These are phyloP conservation scores for Rhynchophorus ferrugineus DNA, from an alignment of 1,140 invertebrate species.

Conservation along the genomic window DNA sequence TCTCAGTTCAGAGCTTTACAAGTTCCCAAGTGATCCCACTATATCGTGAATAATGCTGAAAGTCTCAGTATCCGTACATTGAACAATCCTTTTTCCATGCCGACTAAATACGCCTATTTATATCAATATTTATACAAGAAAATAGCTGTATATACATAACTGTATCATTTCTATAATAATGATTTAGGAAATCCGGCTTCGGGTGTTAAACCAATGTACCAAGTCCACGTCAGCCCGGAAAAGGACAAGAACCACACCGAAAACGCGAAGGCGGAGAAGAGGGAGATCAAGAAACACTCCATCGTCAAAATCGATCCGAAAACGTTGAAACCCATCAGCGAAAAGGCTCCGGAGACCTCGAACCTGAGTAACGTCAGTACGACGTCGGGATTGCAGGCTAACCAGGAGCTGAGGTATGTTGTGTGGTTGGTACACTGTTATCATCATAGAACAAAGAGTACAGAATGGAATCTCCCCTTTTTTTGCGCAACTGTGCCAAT, in stretches of 20 bases:
- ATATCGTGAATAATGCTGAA: too few relatives aligned
- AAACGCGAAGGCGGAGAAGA: conserved; percentile 21
- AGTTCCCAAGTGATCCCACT: too few relatives aligned
- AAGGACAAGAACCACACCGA: conserved; percentile 32
- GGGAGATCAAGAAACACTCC: conserved; percentile 35
- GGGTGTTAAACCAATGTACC: conserved; percentile 54
- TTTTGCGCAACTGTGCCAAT: too few relatives aligned
- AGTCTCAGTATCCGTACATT: too few relatives aligned
- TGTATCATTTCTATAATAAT: conserved; percentile 1
- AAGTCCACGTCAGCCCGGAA: conserved; percentile 37
- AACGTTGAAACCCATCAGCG: conserved; percentile 50
- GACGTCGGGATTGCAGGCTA: conserved; percentile 8
- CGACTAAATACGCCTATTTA: too few relatives aligned
- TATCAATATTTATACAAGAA: too few relatives aligned
- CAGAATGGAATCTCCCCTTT: too few relatives aligned
- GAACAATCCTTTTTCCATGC: too few relatives aligned
- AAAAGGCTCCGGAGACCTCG: conserved; percentile 43
- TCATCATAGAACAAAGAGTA: too few relatives aligned
- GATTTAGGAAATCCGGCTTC: conserved; percentile 47
- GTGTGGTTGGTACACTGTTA: too few relatives aligned
- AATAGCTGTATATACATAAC: too few relatives aligned
- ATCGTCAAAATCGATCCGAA: conserved; percentile 57
- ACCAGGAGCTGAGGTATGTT: conserved; percentile 15
- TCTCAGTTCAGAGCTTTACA: too few relatives aligned
- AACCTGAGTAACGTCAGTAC: conserved; percentile 37